Base-by-base conservation (phyloP, 2,888 invertebrate genomes). In the Plagodis pulveraria region DNA sequence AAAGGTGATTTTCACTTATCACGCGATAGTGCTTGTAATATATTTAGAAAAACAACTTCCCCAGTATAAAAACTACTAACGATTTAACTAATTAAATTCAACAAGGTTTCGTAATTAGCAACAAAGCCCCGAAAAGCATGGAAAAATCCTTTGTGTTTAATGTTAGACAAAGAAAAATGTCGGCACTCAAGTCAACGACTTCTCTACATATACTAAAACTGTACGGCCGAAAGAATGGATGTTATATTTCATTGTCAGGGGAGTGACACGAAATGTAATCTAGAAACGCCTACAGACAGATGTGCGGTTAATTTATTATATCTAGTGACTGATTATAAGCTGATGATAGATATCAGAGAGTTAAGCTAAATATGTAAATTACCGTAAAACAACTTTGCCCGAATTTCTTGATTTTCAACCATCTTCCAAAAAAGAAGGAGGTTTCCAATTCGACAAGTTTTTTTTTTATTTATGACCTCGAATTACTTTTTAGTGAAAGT, bases 161-260 rank as follows among this genome's bases (percentile, higher is more conserved):
- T 9, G 49, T 58, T 58, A 60, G 54, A 63, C 64, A 64, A 67
- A 66, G 55, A 47, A 60, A 56, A 49, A 56, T 61, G 60, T 56
- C 56, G 45, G 42, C 52, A 6, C 38, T 34, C 35, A 53, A 60
- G 64, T 65, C 66, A 64, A 64, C 51, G 58, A 64, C 66, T 45
- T 56, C 51, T 36, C 38, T 53, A 22, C 22, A 22, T 22, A 22
- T 22, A 22, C 62, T 57, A 56, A 67, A 64, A 60, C 53, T 52
- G 60, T 56, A 42, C 50, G 33, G 47, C 34, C 44, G 56, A 51
- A 63, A 56, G 62, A 62, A 66, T 66, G 60, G 62, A 46, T 43
- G 51, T 49, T 58, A 64, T 66, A 62, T 51, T 60, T 66, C 66
- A 66, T 51, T 64, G 66, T 62, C 64, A 53, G 52, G 52, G 47